Evolutionary conservation across 1,140 invertebrate species (phyloP).

Genomic region (Drosophila malerkotliana): DNA sequence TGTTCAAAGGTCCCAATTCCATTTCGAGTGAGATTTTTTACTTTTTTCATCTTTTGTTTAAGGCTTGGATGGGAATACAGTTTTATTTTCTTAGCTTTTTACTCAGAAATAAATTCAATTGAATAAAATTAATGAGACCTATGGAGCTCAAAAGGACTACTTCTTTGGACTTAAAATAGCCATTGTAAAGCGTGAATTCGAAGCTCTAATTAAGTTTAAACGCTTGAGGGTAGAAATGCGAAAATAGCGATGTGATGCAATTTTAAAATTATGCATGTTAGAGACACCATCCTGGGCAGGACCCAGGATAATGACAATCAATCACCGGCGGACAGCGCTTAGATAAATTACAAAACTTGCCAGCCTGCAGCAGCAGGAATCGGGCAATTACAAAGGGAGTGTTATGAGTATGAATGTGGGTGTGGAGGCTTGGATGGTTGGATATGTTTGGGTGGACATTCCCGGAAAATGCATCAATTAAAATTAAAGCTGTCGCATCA

Average conservation of each 20-base stretch:
- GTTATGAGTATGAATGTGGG: conserved; percentile 8
- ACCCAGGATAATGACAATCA: conserved; percentile 37
- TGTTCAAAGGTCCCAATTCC: conserved; percentile 22
- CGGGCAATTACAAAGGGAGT: conserved; percentile 23
- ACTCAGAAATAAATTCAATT: not conserved
- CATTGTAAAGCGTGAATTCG: not conserved
- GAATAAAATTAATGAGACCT: too few relatives aligned
- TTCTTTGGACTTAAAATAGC: not conserved
- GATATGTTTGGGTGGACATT: not conserved
- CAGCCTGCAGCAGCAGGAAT: conserved; percentile 20
- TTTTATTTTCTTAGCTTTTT: not conserved
- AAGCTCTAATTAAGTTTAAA: not conserved
- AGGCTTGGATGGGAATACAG: not conserved
- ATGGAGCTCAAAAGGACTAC: too few relatives aligned
- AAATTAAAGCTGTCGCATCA: conserved; percentile 72
- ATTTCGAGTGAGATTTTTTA: conserved; percentile 10
- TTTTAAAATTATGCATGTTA: not conserved
- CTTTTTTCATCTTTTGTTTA: not conserved
- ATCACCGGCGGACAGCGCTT: conserved; percentile 46
- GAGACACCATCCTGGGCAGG: not conserved
- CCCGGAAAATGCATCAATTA: conserved; percentile 67
- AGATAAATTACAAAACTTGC: conserved; percentile 44
- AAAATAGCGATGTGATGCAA: not conserved
- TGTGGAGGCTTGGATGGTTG: not conserved
- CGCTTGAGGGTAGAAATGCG: not conserved